Conservation (phyloP, 2,888 invertebrate species). For the Choristoneura rosaceana region DNA sequence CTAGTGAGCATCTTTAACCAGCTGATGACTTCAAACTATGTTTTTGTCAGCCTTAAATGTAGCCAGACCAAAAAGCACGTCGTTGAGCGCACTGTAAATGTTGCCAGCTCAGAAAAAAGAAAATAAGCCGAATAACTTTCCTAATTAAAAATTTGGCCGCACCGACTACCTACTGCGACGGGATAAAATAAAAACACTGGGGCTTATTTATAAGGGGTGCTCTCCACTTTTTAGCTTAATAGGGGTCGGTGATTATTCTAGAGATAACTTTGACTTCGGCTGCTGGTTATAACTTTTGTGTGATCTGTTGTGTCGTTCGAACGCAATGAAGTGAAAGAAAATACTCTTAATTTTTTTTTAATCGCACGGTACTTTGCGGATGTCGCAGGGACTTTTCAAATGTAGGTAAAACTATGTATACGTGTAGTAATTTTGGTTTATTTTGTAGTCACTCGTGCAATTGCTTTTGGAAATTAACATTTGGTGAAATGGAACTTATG, state of each 20-base stretch:
- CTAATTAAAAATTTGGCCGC: slow-evolving; percentile 73
- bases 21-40: too few relatives aligned
- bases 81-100: slow-evolving; percentile 46
- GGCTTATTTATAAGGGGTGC: slow-evolving; percentile 36
- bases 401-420: too few relatives aligned
- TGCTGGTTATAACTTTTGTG: neutral
- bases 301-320: neutral
- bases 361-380: too few relatives aligned
- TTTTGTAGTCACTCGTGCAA: too few relatives aligned
- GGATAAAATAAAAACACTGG: slow-evolving; percentile 48
- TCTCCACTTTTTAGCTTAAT: slow-evolving; percentile 9
- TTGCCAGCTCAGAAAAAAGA: slow-evolving; percentile 47
- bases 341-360: too few relatives aligned
- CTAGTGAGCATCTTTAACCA: too few relatives aligned
- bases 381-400: too few relatives aligned
- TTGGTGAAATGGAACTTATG: too few relatives aligned
- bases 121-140: slow-evolving; percentile 65
- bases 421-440: too few relatives aligned
- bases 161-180: slow-evolving; percentile 60
- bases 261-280: neutral
- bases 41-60: neutral
- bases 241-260: neutral
- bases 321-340: too few relatives aligned
- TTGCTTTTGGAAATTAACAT: too few relatives aligned
- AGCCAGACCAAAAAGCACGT: neutral